A percentile compares a stretch with the other conserved stretches of the same genome.
Conservation (phyloP, 2,797 vertebrate species). For the Phoxinus dragarum region DNA sequence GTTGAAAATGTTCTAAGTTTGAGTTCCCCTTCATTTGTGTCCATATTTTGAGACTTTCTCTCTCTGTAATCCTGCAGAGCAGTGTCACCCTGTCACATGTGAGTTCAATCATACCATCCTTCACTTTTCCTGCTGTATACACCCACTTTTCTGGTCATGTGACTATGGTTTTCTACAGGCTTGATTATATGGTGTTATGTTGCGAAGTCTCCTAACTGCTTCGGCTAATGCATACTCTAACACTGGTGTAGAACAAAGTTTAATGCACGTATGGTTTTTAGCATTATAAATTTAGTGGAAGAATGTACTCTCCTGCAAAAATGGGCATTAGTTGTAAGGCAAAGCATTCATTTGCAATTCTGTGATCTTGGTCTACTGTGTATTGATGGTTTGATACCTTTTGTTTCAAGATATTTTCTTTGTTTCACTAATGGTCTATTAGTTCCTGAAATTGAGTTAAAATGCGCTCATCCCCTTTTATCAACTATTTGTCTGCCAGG, state of each 20-base stretch:
- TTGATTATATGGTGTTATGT: constrained; percentile 20
- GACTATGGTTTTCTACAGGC: background rate
- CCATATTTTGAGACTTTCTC: constrained; percentile 52
- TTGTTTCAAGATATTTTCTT: constrained; percentile 9
- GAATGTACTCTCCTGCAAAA: background rate
- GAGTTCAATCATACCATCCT: constrained; percentile 67
- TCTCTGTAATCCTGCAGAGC: constrained; percentile 68
- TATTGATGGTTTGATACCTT: background rate
- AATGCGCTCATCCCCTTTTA: background rate
- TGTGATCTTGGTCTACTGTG: background rate
- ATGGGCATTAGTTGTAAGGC: background rate
- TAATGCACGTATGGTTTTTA: background rate
- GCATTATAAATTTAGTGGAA: background rate
- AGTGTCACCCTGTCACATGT: constrained; percentile 80
- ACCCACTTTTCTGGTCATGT: background rate
- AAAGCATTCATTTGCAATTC: constrained; percentile 6
- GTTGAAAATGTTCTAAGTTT: background rate
- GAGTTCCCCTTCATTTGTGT: background rate
- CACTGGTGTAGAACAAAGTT: background rate
- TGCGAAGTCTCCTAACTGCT: background rate
- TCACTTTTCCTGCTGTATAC: background rate
- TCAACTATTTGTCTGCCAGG: constrained; percentile 74
- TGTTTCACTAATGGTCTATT: background rate
- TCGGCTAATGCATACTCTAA: background rate
- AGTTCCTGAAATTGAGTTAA: background rate